These are phyloP conservation scores for Zosterops japonicus DNA, from an alignment of 2,113 vertebrate species.

Conservation along the genomic window DNA sequence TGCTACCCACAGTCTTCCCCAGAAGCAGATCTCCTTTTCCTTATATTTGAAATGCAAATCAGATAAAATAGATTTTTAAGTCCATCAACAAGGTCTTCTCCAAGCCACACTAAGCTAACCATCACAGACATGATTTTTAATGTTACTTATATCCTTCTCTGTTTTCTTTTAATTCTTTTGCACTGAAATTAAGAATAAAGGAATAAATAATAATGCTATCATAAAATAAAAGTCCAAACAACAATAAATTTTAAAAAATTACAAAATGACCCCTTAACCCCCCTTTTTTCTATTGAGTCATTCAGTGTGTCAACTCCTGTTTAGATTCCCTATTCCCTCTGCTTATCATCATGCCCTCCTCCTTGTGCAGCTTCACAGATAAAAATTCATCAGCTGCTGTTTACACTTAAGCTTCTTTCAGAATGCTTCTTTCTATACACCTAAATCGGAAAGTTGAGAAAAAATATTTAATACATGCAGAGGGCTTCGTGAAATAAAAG, in stretches of 20 bases:
- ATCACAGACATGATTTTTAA: not conserved
- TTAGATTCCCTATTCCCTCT: not conserved
- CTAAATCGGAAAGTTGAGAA: not conserved
- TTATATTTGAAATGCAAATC: not conserved
- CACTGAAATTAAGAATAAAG: not conserved
- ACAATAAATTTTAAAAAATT: not conserved
- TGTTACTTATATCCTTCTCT: not conserved
- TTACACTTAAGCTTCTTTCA: not conserved
- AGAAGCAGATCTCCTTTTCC: not conserved
- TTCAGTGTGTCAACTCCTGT: not conserved
- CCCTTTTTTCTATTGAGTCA: not conserved
- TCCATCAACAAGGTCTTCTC: not conserved
- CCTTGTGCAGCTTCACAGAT: not conserved
- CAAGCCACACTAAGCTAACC: not conserved
- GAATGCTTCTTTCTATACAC: not conserved
- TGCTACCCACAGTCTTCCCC: not conserved
- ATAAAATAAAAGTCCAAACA: not conserved
- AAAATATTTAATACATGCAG: not conserved
- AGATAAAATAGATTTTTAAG: not conserved
- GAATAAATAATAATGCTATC: accelerated
- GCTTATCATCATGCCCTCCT: not conserved
- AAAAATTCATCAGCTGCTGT: not conserved
- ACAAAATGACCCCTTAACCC: accelerated
- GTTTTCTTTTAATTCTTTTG: not conserved
- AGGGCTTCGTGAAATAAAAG: not conserved